Base-by-base conservation (phyloP, 2,113 vertebrate species). In the Elanoides forficatus region DNA sequence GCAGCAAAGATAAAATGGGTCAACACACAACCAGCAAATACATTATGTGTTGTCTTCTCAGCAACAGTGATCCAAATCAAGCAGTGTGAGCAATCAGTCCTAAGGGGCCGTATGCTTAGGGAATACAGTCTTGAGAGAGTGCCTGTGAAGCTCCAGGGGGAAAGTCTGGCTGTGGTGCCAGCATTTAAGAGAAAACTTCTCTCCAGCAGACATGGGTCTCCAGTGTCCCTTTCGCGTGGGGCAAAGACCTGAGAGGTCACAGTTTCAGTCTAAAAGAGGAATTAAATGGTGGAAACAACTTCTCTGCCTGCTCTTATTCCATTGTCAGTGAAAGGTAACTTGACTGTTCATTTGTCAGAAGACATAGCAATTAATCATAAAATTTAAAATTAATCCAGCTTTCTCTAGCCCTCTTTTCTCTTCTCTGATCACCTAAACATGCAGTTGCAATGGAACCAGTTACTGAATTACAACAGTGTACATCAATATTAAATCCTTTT, bases 31-130 rank as follows among this genome's bases (percentile, higher is more conserved):
- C 5, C 16, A 38, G 25, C 8, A 76, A 59, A n/a, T 38, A 9
- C 3, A 8, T 38, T 45, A 8, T 5, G 6, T 66, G 50, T 52
- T 74, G 7, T 81, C 65, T 66, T 56, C 73, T 74, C 13, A 43
- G 66, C 52, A 62, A 8, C 42, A 32, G 47, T 18, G 65, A 66
- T 36, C 36, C 30, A 40, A 66, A 90, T 58, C 9, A 11, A 15
- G 40, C 72, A 43, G 50, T 13, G 30, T 58, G 68, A 92, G 55
- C 68, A 38, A 20, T 78, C 18, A 1, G 47, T 62, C 87, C 66
- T 27, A 6, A 43, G 47, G 38, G 21, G 7, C 74, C 1, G 0
- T 13, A 0, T 62, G 30, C 30, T 38, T 53, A 11, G 43, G 47
- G n/a, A 67, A 27, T 17, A 30, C 53, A 26, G 65, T 15, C 53